These are phyloP conservation scores for Hiodon tergisus DNA, from an alignment of 2,113 vertebrate genomes.

Conservation along the genomic window DNA sequence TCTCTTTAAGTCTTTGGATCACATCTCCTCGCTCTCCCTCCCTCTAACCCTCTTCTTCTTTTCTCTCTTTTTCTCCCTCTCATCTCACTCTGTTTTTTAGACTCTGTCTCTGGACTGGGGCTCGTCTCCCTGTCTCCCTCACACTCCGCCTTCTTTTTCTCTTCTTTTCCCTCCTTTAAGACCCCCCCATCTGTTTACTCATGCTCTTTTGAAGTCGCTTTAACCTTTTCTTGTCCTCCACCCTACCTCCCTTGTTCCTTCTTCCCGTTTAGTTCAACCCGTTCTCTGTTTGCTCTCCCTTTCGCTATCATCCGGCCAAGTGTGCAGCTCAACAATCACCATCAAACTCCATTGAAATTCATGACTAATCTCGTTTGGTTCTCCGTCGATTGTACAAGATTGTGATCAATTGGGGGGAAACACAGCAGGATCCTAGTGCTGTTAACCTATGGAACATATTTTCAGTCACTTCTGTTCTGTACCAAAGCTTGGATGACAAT, in stretches of 20 bases:
- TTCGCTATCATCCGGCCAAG: background rate
- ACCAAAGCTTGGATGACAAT: no score
- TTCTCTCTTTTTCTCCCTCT: conserved; percentile 24
- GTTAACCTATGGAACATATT: no score
- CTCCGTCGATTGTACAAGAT: background rate
- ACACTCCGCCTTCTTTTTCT: conserved; percentile 3
- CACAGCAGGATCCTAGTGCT: background rate
- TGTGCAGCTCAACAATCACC: conserved; percentile 2
- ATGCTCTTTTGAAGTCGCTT: conserved; percentile 40
- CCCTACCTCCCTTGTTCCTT: background rate
- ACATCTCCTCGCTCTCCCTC: conserved; percentile 14
- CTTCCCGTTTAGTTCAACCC: background rate
- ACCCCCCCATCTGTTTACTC: conserved; percentile 42
- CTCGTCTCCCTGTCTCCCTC: conserved; percentile 42
- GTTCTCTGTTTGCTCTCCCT: background rate
- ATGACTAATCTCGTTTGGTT: background rate
- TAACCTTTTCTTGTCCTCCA: conserved; percentile 28
- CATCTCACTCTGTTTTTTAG: conserved; percentile 30
- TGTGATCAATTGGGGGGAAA: background rate
- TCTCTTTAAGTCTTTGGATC: conserved; percentile 25
- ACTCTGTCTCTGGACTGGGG: conserved; percentile 58
- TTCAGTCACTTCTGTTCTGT: no score
- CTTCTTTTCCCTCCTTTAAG: conserved; percentile 20
- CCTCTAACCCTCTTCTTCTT: conserved; percentile 15
- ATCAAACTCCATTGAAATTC: background rate